Evolutionary conservation across 92 coral and sea anemone genomes (phyloP).

Genomic region (Micromussa lordhowensis): DNA sequence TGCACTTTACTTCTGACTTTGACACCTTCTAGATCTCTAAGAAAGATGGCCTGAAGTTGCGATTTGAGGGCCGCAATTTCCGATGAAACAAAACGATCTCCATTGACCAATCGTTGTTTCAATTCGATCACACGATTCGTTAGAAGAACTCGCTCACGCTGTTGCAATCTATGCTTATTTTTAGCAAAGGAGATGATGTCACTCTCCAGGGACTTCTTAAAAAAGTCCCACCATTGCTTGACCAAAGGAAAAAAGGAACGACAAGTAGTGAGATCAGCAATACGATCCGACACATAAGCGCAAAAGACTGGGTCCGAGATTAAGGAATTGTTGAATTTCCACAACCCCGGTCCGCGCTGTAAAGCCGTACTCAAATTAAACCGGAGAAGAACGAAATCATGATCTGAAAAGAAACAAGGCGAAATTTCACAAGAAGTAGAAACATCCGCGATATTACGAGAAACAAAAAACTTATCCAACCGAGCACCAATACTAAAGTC

Average conservation of each 20-base stretch:
- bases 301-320: neutral
- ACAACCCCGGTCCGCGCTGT: conserved; percentile 16
- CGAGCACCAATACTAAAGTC: neutral
- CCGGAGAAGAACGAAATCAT: neutral
- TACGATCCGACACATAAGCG: neutral
- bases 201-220: neutral
- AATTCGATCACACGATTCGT: neutral
- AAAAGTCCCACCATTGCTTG: conserved; percentile 51
- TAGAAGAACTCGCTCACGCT: neutral
- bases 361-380: neutral
- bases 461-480: conserved; percentile 23
- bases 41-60: neutral
- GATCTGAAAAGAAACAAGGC: conserved; percentile 49
- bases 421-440: neutral
- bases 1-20: conserved; percentile 1
- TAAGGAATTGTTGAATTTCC: conserved; percentile 30
- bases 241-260: neutral
- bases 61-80: neutral
- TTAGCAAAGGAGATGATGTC: neutral
- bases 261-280: neutral
- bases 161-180: no score
- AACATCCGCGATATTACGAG: neutral
- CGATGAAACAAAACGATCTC: neutral
- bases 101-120: neutral
- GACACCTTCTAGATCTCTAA: neutral